Percentiles rank a stretch among this genome's conserved stretches.
phyloP scores from a whole-genome alignment of 23 tunicate species.

The Phallusia fumigata region DNA sequence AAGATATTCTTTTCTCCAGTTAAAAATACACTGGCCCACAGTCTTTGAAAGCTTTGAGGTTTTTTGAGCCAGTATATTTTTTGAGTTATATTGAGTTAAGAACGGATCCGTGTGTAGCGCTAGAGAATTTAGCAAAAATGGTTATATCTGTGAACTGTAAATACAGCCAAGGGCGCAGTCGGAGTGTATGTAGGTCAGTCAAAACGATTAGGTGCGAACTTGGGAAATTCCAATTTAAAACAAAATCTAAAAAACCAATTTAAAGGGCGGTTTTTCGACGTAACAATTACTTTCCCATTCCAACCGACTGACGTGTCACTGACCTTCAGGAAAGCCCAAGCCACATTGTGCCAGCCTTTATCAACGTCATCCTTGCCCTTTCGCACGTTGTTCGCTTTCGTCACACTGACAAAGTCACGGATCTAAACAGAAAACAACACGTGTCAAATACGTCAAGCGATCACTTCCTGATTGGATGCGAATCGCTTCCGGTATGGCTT shows the following conservation, averaged over 20 bases:
- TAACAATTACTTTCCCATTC: not conserved
- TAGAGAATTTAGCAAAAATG: no score
- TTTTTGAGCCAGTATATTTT: no score
- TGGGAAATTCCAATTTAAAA: no score
- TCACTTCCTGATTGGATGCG: not conserved
- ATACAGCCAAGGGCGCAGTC: no score
- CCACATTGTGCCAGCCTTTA: constrained; percentile 87
- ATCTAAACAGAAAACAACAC: constrained; percentile 38
- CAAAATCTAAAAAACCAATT: not conserved
- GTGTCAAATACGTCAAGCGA: not conserved
- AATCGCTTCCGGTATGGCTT: not conserved
- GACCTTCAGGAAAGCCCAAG: constrained; percentile 97
- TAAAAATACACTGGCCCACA: no score
- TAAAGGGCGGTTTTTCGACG: not conserved
- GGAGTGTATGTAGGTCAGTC: no score
- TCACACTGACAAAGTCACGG: constrained; percentile 86
- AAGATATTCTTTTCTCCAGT: no score
- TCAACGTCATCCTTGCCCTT: constrained; percentile 45
- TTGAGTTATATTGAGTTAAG: no score
- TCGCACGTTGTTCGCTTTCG: constrained; percentile 71
- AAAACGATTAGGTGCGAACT: no score
- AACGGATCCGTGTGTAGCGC: no score
- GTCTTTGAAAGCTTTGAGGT: no score
- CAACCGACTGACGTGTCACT: not conserved
- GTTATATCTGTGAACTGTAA: no score